These are phyloP conservation scores for Liparis tanakae DNA, from an alignment of 2,797 vertebrate species.

Conservation along the genomic window DNA sequence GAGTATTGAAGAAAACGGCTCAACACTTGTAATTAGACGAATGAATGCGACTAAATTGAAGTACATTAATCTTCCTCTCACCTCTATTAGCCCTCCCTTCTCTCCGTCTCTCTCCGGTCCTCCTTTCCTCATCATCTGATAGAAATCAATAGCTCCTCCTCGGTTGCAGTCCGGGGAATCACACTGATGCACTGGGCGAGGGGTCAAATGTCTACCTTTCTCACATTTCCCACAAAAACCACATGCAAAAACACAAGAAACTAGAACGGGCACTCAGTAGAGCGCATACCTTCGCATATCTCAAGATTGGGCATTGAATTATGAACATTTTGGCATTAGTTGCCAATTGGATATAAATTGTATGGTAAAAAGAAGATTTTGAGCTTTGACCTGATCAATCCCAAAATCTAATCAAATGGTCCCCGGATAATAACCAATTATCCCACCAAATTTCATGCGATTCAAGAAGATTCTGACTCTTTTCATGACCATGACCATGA, in stretches of 20 bases:
- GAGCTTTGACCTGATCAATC: no score
- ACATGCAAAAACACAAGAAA: conserved; percentile 4
- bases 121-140: conserved; percentile 59
- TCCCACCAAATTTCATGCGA: no score
- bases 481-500: no score
- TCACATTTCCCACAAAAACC: conserved; percentile 27
- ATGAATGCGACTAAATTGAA: conserved; percentile 38
- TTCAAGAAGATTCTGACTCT: no score
- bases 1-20: conserved; percentile 78
- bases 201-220: conserved; percentile 30
- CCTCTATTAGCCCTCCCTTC: conserved; percentile 38
- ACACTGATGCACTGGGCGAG: conserved; percentile 40
- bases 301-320: no score
- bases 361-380: not conserved
- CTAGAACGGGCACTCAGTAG: no score
- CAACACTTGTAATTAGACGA: conserved; percentile 33
- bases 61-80: conserved; percentile 66
- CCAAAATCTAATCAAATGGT: no score
- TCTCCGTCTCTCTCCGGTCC: conserved; percentile 22
- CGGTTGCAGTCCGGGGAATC: conserved; percentile 48
- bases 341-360: no score
- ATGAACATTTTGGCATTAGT: no score
- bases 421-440: no score
- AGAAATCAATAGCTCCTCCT: conserved; percentile 71
- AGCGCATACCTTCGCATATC: no score